Evolutionary conservation across 2,888 invertebrate species (phyloP), one percentile per base, ranked within the genome.

Genomic region (Limnephilus lunatus): DNA sequence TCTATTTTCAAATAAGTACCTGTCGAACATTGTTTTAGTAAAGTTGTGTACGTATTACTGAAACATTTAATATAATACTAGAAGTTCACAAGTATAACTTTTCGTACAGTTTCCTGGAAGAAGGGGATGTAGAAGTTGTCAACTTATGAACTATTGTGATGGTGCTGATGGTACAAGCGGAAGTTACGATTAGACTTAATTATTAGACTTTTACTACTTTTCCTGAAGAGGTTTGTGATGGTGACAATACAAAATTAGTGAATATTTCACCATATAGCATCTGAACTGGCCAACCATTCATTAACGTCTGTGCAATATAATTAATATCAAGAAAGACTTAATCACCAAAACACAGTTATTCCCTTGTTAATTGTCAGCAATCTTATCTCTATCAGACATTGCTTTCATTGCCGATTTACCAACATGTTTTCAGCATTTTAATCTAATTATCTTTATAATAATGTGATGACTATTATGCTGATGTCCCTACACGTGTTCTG

Each of bases 1-100:
- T 89, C 35, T 89, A 81, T 89, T 89, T 89, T 89, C 82, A 89
- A 25, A 81, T 80, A 19, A 39, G 89, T 89, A 89, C 89, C 89
- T 89, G 89, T 89, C 68, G 88, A 88, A 68, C 32, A 68, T 32
- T 86, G 44, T 35, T 86, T 86, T 86, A 86, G 44, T 86, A 48
- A 35, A 83, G 32, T 83, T 83, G 25, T 32, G 44, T 44, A 30
- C 35, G 44, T 44, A 14, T 30, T 48, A 48, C 39, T 48, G 48
- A 48, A 35, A 86, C 44, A 44, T 86, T 86, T n/a, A 86, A 48
- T 83, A 83, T 83, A 83, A 12, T 44, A 39, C 9, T 44, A 86
- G 44, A 48, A 86, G 86, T 86, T 86, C 44, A 44, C 25, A n/a
- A 86, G 30, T 44, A 86, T 86, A 86, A 83, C 44, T n/a, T 35